A percentile compares a stretch with the other conserved stretches of the same genome.
phyloP scores from a whole-genome alignment of 1,140 invertebrate species.

The Aphelenchoides fujianensis region DNA sequence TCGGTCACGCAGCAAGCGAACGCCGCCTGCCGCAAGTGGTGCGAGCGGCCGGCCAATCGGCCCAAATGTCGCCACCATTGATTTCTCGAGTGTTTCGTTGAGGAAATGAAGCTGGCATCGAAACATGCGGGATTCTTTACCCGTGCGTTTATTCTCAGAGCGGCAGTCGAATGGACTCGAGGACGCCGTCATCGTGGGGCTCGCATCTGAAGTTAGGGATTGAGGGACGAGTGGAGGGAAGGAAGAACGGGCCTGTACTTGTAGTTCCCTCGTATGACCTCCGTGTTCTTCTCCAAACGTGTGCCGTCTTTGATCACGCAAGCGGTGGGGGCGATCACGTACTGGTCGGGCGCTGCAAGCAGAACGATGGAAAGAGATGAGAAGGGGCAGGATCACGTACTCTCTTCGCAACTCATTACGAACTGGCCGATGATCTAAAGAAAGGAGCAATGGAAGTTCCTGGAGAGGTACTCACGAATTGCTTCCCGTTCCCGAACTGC shows the following conservation, averaged over 20 bases:
- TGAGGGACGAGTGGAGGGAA: neutral
- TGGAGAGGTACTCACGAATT: neutral
- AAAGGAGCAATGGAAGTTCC: neutral
- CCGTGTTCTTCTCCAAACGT: constrained; percentile 7
- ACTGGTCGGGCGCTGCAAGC: neutral
- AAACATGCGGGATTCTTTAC: too few relatives aligned
- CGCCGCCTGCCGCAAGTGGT: too few relatives aligned
- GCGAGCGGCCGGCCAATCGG: too few relatives aligned
- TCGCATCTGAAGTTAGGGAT: neutral
- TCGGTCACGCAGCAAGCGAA: too few relatives aligned
- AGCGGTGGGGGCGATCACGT: neutral
- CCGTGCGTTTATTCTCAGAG: neutral
- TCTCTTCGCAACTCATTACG: neutral
- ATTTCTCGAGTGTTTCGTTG: too few relatives aligned
- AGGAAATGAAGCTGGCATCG: too few relatives aligned
- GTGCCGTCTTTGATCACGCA: constrained; percentile 10
- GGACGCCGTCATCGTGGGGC: neutral
- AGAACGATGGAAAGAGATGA: too few relatives aligned
- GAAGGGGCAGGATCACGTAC: too few relatives aligned
- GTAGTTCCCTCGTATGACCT: constrained; percentile 9
- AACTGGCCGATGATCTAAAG: constrained; percentile 1
- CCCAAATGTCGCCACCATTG: too few relatives aligned
- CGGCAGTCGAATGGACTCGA: neutral
- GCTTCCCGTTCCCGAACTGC: neutral
- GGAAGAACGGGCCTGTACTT: neutral